phyloP scores from a whole-genome alignment of 2,113 vertebrate species.

The Eudorcas thomsonii region DNA sequence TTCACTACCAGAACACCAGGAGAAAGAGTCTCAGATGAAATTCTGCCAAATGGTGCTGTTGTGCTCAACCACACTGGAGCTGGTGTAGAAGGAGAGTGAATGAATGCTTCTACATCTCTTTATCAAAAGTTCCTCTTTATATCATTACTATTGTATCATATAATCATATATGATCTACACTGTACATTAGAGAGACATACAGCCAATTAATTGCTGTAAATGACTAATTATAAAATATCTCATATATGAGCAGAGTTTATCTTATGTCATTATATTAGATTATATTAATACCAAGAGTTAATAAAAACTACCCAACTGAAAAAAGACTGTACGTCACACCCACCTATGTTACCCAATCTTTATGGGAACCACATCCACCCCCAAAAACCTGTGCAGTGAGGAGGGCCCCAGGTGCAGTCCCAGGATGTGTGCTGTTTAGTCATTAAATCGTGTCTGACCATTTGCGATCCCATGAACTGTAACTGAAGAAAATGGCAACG shows the following conservation, averaged over 20 bases:
- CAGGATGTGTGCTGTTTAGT: neutral
- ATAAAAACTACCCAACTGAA: neutral
- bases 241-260: neutral
- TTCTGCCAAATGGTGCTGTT: accelerated
- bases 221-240: neutral
- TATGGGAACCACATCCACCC: neutral
- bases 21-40: neutral
- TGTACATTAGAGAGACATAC: neutral
- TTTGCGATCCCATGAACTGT: neutral
- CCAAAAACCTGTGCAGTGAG: accelerated
- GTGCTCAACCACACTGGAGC: accelerated
- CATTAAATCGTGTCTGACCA: neutral
- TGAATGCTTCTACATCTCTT: neutral
- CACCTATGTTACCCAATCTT: neutral
- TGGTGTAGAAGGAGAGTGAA: neutral
- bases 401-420: accelerated
- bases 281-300: neutral
- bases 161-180: neutral
- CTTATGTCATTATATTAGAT: neutral
- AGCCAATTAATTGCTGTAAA: neutral
- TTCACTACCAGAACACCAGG: neutral
- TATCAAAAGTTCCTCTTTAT: neutral
- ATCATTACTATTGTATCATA: neutral
- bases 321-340: accelerated
- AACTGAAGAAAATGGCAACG: neutral